A percentile compares a stretch with the other conserved stretches of the same genome.
These are phyloP conservation scores for Florisuga fusca DNA, from an alignment of 2,797 vertebrate species.

Conservation along the genomic window DNA sequence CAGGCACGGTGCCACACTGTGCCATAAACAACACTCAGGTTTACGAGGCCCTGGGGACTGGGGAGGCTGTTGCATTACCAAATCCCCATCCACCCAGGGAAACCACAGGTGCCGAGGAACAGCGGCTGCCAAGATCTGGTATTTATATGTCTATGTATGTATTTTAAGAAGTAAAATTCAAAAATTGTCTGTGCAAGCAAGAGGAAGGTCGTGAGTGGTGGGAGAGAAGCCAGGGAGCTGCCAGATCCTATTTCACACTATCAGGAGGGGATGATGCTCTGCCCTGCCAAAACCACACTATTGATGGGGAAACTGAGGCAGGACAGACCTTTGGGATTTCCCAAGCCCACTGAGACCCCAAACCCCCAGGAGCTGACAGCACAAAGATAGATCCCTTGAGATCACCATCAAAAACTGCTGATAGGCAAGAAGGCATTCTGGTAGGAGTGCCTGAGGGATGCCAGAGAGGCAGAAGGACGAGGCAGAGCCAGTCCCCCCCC, in stretches of 20 bases:
- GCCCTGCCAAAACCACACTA: fast-evolving
- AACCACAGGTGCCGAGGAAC: conserved; percentile 14
- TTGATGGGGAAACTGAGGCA: neutral
- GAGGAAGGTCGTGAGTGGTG: neutral
- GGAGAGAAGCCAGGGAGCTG: neutral
- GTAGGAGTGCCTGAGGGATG: neutral
- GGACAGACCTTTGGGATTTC: neutral
- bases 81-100: neutral
- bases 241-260: neutral
- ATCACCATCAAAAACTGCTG: neutral
- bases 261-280: no score
- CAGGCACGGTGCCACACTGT: fast-evolving
- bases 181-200: neutral
- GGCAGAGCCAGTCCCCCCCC: neutral
- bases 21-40: neutral
- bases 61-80: neutral
- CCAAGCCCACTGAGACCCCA: neutral
- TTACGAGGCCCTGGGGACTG: neutral
- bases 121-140: neutral
- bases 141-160: neutral
- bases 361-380: neutral
- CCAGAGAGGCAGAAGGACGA: neutral
- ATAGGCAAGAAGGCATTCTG: neutral
- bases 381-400: neutral
- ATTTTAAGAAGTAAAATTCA: conserved; percentile 43